Conservation (phyloP, 2,797 vertebrate species). For the Propithecus perrieri region DNA sequence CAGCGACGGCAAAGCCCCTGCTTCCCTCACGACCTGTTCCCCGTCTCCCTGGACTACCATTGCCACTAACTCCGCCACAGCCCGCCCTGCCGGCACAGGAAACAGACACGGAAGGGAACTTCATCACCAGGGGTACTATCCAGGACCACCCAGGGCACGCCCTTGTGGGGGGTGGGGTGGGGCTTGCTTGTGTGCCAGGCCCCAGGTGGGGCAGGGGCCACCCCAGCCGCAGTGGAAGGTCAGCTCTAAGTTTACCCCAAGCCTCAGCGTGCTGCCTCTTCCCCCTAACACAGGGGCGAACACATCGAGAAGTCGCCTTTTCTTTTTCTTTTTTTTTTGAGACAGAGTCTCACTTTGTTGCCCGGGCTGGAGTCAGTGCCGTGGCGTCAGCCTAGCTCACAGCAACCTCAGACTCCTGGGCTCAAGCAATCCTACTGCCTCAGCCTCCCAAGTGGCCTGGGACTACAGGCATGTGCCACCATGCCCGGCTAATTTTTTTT, state of each 20-base stretch:
- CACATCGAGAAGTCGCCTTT: not conserved
- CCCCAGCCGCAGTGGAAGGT: not conserved
- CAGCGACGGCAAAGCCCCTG: not conserved
- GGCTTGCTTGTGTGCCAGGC: not conserved
- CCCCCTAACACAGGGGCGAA: not conserved
- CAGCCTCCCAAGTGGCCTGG: too few species aligned
- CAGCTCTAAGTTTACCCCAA: not conserved
- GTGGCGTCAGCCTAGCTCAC: too few species aligned
- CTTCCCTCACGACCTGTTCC: not conserved
- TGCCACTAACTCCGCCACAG: not conserved
- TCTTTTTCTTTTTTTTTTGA: not conserved
- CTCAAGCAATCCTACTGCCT: too few species aligned
- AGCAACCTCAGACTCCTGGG: too few species aligned
- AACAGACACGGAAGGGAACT: not conserved
- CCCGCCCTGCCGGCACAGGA: accelerated
- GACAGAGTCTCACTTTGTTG: too few species aligned
- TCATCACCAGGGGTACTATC: not conserved
- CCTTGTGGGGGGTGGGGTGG: accelerated
- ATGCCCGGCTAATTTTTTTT: too few species aligned
- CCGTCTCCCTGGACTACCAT: accelerated
- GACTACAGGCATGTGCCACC: too few species aligned
- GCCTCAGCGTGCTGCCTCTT: not conserved
- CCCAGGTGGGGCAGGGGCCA: not conserved
- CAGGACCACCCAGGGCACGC: not conserved
- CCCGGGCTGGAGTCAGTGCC: too few species aligned